phyloP scores from a whole-genome alignment of 2,888 invertebrate genomes.

The Pheosia gnoma region DNA sequence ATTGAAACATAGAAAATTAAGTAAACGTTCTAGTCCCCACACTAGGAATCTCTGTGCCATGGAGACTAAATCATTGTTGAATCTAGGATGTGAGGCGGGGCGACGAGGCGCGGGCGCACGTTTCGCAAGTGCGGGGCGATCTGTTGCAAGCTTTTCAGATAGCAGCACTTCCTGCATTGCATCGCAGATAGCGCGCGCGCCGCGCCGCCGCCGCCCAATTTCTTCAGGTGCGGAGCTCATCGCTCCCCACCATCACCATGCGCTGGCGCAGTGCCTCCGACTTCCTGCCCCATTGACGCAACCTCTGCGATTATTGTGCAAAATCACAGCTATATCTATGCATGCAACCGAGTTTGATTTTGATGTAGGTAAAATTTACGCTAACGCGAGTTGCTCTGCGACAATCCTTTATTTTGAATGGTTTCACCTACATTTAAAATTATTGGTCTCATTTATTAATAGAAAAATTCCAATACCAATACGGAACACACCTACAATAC shows the following conservation, averaged over 20 bases:
- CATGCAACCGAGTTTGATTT: conserved; percentile 23
- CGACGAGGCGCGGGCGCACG: background rate
- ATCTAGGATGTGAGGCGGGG: conserved; percentile 1
- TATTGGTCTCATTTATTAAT: no score
- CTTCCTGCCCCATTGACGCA: conserved; percentile 54
- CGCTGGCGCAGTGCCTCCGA: conserved; percentile 28
- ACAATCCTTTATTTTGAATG: background rate
- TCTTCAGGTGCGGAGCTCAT: conserved; percentile 49
- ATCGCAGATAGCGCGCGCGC: conserved; percentile 33
- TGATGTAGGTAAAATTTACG: conserved; percentile 1
- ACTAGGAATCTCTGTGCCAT: background rate
- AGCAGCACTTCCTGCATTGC: conserved; percentile 72
- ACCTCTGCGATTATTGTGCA: conserved; percentile 34
- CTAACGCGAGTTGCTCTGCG: background rate
- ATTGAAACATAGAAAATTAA: no score
- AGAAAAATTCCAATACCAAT: no score
- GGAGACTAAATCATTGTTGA: conserved; percentile 4
- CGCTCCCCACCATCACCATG: conserved; percentile 27
- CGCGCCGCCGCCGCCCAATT: conserved; percentile 53
- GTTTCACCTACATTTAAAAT: no score
- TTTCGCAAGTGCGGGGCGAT: conserved; percentile 7
- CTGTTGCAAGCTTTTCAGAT: conserved; percentile 68
- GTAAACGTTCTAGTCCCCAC: no score
- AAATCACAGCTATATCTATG: conserved; percentile 38
- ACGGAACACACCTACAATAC: no score